These are phyloP conservation scores for Cyclophora albipunctata DNA, from an alignment of 2,888 invertebrate species.

Conservation along the genomic window DNA sequence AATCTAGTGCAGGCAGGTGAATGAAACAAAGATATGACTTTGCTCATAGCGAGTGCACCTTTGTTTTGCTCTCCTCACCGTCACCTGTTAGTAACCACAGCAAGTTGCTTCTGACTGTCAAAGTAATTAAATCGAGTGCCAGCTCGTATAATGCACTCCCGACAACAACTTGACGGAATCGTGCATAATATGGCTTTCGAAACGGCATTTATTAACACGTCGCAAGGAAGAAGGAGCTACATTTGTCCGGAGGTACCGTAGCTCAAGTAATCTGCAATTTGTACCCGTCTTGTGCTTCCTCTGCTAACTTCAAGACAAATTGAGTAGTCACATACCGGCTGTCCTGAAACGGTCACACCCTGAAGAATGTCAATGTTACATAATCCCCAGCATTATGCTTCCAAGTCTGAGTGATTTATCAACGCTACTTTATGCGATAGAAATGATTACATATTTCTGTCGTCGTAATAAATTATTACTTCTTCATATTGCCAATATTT, in stretches of 20 bases:
- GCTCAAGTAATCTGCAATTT: slow-evolving; percentile 58
- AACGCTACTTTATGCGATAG: neutral
- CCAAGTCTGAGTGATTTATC: neutral
- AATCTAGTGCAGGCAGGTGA: too few species aligned
- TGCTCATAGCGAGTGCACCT: too few species aligned
- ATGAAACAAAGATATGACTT: too few species aligned
- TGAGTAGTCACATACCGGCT: slow-evolving; percentile 27
- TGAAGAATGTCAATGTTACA: slow-evolving; percentile 14
- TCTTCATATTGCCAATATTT: neutral
- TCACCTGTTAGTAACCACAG: too few species aligned
- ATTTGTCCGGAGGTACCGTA: slow-evolving; percentile 33
- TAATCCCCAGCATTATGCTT: neutral
- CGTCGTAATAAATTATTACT: neutral
- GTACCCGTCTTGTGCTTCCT: slow-evolving; percentile 49
- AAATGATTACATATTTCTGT: neutral
- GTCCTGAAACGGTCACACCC: slow-evolving; percentile 29
- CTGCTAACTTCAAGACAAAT: slow-evolving; percentile 41
- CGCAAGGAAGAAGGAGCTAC: slow-evolving; percentile 33
- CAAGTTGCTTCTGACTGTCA: neutral
- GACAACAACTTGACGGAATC: slow-evolving; percentile 23
- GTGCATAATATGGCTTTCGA: slow-evolving; percentile 45
- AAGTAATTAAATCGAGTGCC: slow-evolving; percentile 1
- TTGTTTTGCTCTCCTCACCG: too few species aligned
- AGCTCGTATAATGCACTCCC: slow-evolving; percentile 12
- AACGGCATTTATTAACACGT: slow-evolving; percentile 41